Percentiles rank a stretch among this genome's conserved stretches.
Evolutionary conservation across 2,797 vertebrate species (phyloP).

Genomic region (Gila robusta): DNA sequence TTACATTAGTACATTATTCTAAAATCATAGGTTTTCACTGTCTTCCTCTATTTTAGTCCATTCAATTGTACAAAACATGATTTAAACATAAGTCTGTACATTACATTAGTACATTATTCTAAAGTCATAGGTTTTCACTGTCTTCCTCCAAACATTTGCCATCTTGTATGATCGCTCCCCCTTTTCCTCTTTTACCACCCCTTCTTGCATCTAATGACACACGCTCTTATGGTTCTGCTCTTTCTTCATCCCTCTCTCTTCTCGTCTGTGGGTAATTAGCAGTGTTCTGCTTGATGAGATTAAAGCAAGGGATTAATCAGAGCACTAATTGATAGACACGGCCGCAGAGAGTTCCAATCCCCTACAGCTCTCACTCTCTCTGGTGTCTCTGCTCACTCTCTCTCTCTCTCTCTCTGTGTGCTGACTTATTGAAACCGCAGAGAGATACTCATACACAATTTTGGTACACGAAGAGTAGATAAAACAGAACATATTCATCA

Average conservation of each 20-base stretch:
- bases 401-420: conserved; percentile 67
- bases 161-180: background rate
- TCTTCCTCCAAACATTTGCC: background rate
- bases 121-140: background rate
- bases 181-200: conserved; percentile 59
- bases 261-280: conserved; percentile 81
- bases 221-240: conserved; percentile 60
- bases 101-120: background rate
- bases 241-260: conserved; percentile 51
- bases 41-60: background rate
- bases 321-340: conserved; percentile 85
- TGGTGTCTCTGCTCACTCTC: conserved; percentile 78
- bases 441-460: conserved; percentile 71
- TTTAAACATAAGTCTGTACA: background rate
- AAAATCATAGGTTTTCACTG: background rate
- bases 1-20: background rate
- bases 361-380: conserved; percentile 76
- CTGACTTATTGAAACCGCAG: conserved; percentile 79
- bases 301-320: conserved; percentile 83
- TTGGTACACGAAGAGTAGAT: conserved; percentile 34
- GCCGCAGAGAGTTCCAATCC: conserved; percentile 79
- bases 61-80: background rate
- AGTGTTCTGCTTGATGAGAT: conserved; percentile 82
- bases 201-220: conserved; percentile 70
- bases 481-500: conserved; percentile 12